A percentile compares a stretch with the other conserved stretches of the same genome.
These are phyloP conservation scores for Prunella strophiata DNA, from an alignment of 2,797 vertebrate species.

Conservation along the genomic window DNA sequence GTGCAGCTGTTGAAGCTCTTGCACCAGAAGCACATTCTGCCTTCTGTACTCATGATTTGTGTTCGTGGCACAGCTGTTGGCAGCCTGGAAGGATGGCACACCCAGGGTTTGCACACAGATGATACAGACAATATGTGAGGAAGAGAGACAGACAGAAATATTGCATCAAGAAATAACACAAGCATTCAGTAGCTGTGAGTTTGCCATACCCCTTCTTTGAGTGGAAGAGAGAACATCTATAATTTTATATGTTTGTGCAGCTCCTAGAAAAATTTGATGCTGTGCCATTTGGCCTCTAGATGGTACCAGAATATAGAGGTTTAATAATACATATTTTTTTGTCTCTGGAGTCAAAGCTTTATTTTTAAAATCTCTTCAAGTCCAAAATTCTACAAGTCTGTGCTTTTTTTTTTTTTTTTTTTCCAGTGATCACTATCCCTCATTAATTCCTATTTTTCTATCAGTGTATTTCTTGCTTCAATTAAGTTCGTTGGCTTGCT, in stretches of 20 bases:
- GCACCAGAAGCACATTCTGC: not conserved
- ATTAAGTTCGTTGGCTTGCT: not conserved
- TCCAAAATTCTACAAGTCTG: not conserved
- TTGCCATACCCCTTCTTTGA: not conserved
- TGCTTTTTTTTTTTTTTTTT: not conserved
- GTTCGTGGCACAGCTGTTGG: not conserved
- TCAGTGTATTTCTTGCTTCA: not conserved
- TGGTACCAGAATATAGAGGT: slow-evolving; percentile 55
- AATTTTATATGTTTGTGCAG: not conserved
- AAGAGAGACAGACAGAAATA: not conserved
- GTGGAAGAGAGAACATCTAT: not conserved
- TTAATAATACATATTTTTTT: slow-evolving; percentile 13
- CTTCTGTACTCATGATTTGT: not conserved
- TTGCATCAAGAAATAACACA: not conserved
- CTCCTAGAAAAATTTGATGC: not conserved
- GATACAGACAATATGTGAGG: not conserved
- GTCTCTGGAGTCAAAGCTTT: not conserved
- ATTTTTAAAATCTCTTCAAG: not conserved
- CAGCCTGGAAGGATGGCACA: not conserved
- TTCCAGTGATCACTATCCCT: not conserved
- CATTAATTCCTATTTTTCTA: not conserved
- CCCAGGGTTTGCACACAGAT: not conserved
- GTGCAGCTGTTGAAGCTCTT: not conserved
- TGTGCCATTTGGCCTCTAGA: slow-evolving; percentile 58
- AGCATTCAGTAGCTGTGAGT: not conserved